Evolutionary conservation across 2,797 vertebrate genomes (phyloP).

Genomic region (Clarias pachynema): DNA sequence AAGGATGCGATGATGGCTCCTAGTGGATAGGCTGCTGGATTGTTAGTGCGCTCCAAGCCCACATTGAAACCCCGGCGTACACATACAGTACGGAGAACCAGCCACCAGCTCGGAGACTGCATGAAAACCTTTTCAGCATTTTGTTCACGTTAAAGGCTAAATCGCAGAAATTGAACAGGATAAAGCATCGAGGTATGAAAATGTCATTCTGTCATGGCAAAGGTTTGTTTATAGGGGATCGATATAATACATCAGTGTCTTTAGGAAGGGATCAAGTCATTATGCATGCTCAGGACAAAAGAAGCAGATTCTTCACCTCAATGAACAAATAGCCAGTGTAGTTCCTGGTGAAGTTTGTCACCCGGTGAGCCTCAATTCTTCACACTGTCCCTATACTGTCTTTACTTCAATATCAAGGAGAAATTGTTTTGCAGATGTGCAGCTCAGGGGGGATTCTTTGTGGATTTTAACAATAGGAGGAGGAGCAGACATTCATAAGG

Average conservation of each 20-base stretch:
- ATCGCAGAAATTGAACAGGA: slow-evolving; percentile 5
- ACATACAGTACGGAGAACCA: background rate
- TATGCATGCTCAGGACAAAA: slow-evolving; percentile 52
- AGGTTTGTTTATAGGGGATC: slow-evolving; percentile 59
- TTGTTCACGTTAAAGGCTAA: background rate
- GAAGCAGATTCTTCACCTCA: slow-evolving; percentile 41
- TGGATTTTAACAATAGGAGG: slow-evolving; percentile 36
- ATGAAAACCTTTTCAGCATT: background rate
- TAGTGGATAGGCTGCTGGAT: slow-evolving; percentile 6
- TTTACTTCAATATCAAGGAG: slow-evolving; percentile 8
- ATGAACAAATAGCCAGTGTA: slow-evolving; percentile 59
- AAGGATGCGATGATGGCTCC: background rate
- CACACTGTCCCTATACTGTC: slow-evolving; percentile 15
- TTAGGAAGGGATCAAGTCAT: slow-evolving; percentile 58
- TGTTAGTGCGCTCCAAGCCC: background rate
- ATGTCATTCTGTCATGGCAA: slow-evolving; percentile 49
- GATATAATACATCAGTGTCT: slow-evolving; percentile 62
- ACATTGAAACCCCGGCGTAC: slow-evolving; percentile 5
- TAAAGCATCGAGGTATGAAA: slow-evolving; percentile 2
- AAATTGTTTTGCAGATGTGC: slow-evolving; percentile 48
- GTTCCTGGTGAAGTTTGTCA: slow-evolving; percentile 48
- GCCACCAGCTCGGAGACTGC: background rate
- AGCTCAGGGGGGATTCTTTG: slow-evolving; percentile 41
- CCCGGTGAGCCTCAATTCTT: slow-evolving; percentile 37
- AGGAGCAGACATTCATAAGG: slow-evolving; percentile 29